These are phyloP conservation scores for Charina bottae DNA, from an alignment of 2,113 vertebrate species.

Conservation along the genomic window DNA sequence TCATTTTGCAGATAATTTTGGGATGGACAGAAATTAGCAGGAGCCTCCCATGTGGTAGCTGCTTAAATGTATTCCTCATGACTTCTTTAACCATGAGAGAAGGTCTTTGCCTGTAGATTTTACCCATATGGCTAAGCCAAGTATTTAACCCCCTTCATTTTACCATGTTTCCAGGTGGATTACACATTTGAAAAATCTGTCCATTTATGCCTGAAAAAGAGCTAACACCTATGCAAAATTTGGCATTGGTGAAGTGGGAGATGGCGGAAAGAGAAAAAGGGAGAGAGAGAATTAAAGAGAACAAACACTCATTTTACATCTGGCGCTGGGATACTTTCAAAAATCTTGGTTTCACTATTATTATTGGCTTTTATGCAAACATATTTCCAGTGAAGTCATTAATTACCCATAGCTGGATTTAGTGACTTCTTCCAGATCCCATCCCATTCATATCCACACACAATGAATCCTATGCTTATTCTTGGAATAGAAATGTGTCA, in stretches of 20 bases:
- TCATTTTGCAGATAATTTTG: background rate
- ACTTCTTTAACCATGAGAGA: background rate
- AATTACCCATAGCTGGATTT: slow-evolving; percentile 32
- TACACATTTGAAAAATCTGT: background rate
- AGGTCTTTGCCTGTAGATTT: background rate
- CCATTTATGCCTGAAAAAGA: background rate
- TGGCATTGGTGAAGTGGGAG: background rate
- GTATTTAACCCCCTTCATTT: background rate
- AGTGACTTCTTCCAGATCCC: slow-evolving; percentile 14
- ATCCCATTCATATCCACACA: slow-evolving; percentile 4
- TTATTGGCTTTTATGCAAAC: slow-evolving; percentile 23
- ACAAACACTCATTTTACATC: background rate
- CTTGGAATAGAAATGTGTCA: slow-evolving; percentile 11
- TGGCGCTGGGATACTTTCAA: slow-evolving; percentile 9
- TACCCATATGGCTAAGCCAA: background rate
- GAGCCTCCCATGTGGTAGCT: background rate
- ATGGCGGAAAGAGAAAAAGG: background rate
- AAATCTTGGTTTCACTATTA: background rate
- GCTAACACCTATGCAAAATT: background rate
- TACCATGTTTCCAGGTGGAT: background rate
- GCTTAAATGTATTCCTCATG: background rate
- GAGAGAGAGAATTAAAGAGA: background rate
- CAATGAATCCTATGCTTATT: background rate
- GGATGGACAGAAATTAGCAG: background rate
- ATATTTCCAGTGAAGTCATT: slow-evolving; percentile 31